Evolutionary conservation across 2,113 vertebrate genomes (phyloP).

Genomic region (Machaerirhynchus nigripectus): DNA sequence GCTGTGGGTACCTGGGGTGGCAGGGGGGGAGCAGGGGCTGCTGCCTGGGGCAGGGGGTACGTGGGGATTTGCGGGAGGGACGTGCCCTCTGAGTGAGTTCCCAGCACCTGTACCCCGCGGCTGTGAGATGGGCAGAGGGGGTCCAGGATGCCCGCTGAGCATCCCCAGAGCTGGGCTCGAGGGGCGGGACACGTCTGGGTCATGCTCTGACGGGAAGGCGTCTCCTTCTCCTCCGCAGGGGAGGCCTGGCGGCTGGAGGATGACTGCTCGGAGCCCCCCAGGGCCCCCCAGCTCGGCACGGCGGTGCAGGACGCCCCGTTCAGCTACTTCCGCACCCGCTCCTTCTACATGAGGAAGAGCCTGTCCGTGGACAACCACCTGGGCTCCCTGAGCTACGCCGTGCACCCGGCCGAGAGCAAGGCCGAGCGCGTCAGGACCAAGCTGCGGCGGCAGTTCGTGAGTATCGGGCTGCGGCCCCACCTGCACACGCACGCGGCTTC

Average conservation of each 20-base stretch:
- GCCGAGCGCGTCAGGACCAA: slow-evolving; percentile 72
- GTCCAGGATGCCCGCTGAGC: neutral
- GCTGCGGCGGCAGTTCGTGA: slow-evolving; percentile 89
- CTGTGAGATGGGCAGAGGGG: too few relatives aligned
- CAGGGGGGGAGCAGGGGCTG: neutral
- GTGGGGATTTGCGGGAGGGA: fast-evolving
- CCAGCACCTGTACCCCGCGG: neutral
- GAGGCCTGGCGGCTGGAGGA: slow-evolving; percentile 86
- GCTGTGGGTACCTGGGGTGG: neutral
- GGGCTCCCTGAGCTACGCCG: slow-evolving; percentile 69
- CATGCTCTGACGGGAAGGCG: fast-evolving
- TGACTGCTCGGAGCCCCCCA: slow-evolving; percentile 31
- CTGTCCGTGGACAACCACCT: slow-evolving; percentile 85
- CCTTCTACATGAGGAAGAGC: slow-evolving; percentile 88
- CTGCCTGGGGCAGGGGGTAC: neutral
- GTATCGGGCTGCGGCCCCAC: neutral
- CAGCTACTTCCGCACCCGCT: slow-evolving; percentile 75
- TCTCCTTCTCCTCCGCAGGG: slow-evolving; percentile 36
- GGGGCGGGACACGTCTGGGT: fast-evolving
- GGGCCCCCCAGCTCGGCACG: slow-evolving; percentile 55
- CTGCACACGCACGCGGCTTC: fast-evolving
- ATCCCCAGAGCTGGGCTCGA: neutral
- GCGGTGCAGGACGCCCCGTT: slow-evolving; percentile 75
- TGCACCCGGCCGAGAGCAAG: slow-evolving; percentile 59
- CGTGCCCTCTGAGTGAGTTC: fast-evolving